Conservation (phyloP, 2,113 vertebrate genomes). For the Scomber colias region DNA sequence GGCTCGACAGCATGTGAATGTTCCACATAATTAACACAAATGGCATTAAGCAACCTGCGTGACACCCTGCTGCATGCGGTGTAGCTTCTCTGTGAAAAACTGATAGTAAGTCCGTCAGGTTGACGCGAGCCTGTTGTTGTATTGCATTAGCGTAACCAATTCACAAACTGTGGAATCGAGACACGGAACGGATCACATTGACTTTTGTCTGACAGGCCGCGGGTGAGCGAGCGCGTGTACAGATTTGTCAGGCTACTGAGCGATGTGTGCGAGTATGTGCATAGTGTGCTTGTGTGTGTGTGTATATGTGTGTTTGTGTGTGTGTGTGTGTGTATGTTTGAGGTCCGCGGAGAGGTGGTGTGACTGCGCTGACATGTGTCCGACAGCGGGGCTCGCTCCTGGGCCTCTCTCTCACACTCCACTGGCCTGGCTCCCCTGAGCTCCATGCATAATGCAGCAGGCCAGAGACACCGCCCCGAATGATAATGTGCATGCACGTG, state of each 20-base stretch:
- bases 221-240: conserved; percentile 73
- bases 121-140: conserved; percentile 39
- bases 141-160: conserved; percentile 58
- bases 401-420: conserved; percentile 80
- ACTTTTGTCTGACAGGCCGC: conserved; percentile 75
- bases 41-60: conserved; percentile 81
- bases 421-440: conserved; percentile 78
- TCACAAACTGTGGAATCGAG: conserved; percentile 57
- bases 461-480: conserved; percentile 78
- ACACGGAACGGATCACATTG: conserved; percentile 68
- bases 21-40: conserved; percentile 85
- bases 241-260: conserved; percentile 80
- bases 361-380: conserved; percentile 82
- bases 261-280: conserved; percentile 53
- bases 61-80: conserved; percentile 73
- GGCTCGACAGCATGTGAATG: conserved; percentile 81
- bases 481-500: conserved; percentile 70
- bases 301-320: conserved; percentile 56
- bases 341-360: conserved; percentile 71
- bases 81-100: conserved; percentile 34
- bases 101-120: conserved; percentile 42
- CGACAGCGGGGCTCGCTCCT: conserved; percentile 77
- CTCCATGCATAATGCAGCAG: conserved; percentile 83
- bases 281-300: conserved; percentile 29
- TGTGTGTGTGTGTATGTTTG: conserved; percentile 58